Evolutionary conservation across 2,797 vertebrate genomes (phyloP), one percentile per base, ranked within the genome.

Genomic region (Brachymystax lenok): DNA sequence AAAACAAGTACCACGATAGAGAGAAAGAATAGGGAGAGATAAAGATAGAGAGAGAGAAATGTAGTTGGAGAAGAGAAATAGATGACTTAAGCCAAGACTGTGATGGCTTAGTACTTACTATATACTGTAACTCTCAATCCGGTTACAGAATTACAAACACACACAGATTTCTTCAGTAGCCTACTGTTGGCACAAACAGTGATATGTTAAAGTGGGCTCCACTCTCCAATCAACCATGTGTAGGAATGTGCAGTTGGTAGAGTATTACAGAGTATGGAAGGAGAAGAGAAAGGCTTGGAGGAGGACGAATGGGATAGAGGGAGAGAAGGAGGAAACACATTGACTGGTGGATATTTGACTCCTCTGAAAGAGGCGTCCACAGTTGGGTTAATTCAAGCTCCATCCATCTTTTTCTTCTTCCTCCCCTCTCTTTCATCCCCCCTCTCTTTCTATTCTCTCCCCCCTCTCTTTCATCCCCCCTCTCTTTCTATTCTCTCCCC

Each of bases 1-100:
- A 63, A 76, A 72, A 79, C 77, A 76, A 74, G 80, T 79, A 77
- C 76, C 75, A 75, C 4, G 52, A 24, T 63, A 71, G 76, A 77
- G 52, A 70, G 51, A 51, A 72, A 28, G 14, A 40, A 40, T 7
- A 40, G 35, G 35, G 35, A 40, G 35, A 7, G 35, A 40, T 7
- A 8, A 7, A 10, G 40, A 40, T 59, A 54, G n/a, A 46, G 51
- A 14, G 33, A 76, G 54, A 51, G 40, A 59, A 3, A 73, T 30
- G n/a, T n/a, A 33, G 64, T 17, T 6, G 2, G 28, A 63, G 21
- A 63, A 63, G n/a, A 63, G 8, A 21, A 68, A 51, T 30, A 51
- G n/a, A 30, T 35, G 12, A 67, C 28, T 33, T 28, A 63, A 19
- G 8, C 61, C 61, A 67, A 16, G 27, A 30, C 64, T 2, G 64